These are phyloP conservation scores for Harpegnathos saltator DNA, from an alignment of 1,140 invertebrate species.

Conservation along the genomic window DNA sequence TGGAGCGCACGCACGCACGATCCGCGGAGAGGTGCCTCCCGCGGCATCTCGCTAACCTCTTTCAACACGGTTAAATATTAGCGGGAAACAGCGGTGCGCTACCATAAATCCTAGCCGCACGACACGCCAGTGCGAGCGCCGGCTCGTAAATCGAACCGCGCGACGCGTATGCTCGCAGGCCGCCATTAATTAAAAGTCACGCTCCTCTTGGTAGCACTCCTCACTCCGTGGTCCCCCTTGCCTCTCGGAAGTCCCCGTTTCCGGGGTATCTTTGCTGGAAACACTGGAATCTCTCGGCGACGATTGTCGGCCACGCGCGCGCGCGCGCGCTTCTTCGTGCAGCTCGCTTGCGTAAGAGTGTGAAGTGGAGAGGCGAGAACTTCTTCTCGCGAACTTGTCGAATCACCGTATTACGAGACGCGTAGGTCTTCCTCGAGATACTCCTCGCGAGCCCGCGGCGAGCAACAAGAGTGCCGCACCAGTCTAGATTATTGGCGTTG, in stretches of 20 bases:
- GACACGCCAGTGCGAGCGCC: conserved; percentile 62
- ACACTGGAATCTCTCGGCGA: conserved; percentile 3
- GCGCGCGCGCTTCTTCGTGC: too few relatives aligned
- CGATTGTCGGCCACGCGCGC: neutral
- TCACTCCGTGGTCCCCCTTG: too few relatives aligned
- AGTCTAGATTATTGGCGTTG: conserved; percentile 16
- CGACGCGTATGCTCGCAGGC: conserved; percentile 72
- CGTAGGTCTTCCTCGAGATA: neutral
- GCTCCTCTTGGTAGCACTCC: conserved; percentile 20
- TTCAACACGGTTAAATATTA: conserved; percentile 72
- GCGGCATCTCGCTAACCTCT: conserved; percentile 52
- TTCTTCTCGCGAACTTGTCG: neutral
- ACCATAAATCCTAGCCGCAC: conserved; percentile 68
- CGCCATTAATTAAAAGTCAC: conserved; percentile 75
- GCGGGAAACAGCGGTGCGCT: conserved; percentile 62
- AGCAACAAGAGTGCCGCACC: too few relatives aligned
- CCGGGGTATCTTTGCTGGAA: conserved; percentile 7
- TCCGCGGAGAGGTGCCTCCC: conserved; percentile 38
- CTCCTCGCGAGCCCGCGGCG: too few relatives aligned
- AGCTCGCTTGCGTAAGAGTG: too few relatives aligned
- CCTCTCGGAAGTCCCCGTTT: conserved; percentile 26
- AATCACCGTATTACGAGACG: neutral
- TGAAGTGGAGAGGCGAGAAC: too few relatives aligned
- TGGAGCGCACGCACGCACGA: conserved; percentile 47
- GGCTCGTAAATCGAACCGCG: conserved; percentile 72